These are phyloP conservation scores for Pelochelys cantorii DNA, from an alignment of 2,797 vertebrate species.

Conservation along the genomic window DNA sequence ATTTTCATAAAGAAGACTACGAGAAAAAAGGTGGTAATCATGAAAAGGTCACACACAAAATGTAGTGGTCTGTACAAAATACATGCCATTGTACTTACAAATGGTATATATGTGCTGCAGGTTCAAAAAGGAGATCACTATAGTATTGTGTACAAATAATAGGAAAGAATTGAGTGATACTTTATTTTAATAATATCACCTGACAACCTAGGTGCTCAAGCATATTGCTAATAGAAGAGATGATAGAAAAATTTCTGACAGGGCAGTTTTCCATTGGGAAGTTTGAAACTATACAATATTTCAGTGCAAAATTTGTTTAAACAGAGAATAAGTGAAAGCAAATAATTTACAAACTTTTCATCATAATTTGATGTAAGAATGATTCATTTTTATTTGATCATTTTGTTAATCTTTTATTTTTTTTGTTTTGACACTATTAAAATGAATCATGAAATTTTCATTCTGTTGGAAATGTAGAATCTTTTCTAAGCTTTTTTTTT, in stretches of 20 bases:
- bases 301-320: neutral
- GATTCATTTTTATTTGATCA: neutral
- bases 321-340: neutral
- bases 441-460: neutral
- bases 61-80: neutral
- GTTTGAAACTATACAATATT: neutral
- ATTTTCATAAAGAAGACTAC: neutral
- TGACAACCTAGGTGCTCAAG: neutral
- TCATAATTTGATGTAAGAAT: neutral
- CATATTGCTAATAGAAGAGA: neutral
- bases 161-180: neutral
- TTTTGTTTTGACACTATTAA: neutral
- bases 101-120: neutral
- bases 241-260: neutral
- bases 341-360: neutral
- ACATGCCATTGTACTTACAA: neutral
- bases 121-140: neutral
- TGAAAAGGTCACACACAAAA: neutral
- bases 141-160: neutral
- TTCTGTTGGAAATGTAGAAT: neutral
- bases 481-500: neutral
- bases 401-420: neutral
- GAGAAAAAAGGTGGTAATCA: neutral
- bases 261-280: neutral
- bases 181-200: conserved; percentile 10